A percentile compares a stretch with the other conserved stretches of the same genome.
Evolutionary conservation across 2,797 vertebrate genomes (phyloP).

Genomic region (Enteromius afrohamiltoni): DNA sequence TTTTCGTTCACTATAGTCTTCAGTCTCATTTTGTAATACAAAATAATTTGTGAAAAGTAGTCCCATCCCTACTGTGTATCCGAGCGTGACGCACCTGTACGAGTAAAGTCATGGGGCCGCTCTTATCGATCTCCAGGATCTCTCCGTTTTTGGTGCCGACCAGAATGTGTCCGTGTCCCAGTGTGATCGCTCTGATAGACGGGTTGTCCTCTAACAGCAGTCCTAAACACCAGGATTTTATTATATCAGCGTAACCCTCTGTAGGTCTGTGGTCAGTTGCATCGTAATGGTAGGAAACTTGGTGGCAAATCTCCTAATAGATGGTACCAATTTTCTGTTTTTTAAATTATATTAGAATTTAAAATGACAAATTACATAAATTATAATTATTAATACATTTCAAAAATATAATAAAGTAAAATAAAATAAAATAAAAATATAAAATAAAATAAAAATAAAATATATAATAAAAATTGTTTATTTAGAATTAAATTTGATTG

Average conservation of each 20-base stretch:
- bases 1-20: too few species aligned
- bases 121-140: slow-evolving; percentile 95
- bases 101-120: slow-evolving; percentile 90
- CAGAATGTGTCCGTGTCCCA: slow-evolving; percentile 92
- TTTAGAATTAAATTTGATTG: background rate
- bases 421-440: too few species aligned
- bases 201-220: slow-evolving; percentile 96
- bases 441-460: too few species aligned
- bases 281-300: background rate
- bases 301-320: too few species aligned
- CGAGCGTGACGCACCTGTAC: slow-evolving; percentile 77
- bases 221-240: slow-evolving; percentile 71
- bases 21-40: too few species aligned
- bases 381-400: background rate
- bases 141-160: slow-evolving; percentile 96
- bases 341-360: too few species aligned
- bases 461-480: too few species aligned
- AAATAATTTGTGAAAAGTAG: too few species aligned
- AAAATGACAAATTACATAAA: too few species aligned
- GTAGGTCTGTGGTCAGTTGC: background rate
- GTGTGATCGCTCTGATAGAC: slow-evolving; percentile 91
- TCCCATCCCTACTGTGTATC: background rate
- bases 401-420: too few species aligned
- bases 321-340: too few species aligned
- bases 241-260: background rate